Evolutionary conservation across 1,140 invertebrate genomes (phyloP), one percentile per base, ranked within the genome.

Genomic region (Zaprionus vittiger): DNA sequence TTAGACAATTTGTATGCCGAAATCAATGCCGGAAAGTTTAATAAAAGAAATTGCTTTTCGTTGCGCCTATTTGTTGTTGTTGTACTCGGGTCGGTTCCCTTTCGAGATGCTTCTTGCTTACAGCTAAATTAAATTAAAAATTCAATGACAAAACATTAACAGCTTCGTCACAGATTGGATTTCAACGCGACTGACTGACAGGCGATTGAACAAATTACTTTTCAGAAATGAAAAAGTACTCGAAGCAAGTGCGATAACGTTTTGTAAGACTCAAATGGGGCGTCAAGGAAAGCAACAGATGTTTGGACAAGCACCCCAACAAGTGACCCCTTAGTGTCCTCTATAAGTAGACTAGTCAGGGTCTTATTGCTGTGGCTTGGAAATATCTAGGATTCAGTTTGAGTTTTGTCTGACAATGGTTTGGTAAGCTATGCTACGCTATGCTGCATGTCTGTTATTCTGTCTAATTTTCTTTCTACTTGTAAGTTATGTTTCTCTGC

Each of bases 91-190:
- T 11, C 11, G 49, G 14, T 47, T 26, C 44, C 47, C 22, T 20
- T 52, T 52, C 9, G 37, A 69, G 57, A 54, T 52, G 55, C 54
- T 38, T 55, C 60, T 69, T 37, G 60, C 65, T 69, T 69, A 34
- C 52, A 71, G 66, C 60, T 61, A 73, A 66, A 77, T 77, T 77
- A 77, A 77, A 77, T 77, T 77, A 77, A 77, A 77, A 77, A 72
- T 72, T 77, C 74, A 77, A 72, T 77, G 68, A 61, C 22, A 72
- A 52, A 59, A 47, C 74, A 77, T 72, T 77, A 73, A 65, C 55
- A 66, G 62, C 74, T 34, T 34, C 55, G 41, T 61, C 37, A 61
- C 55, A 73, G 74, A 77, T 77, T 77, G 69, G 62, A 60, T 72
- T 65, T 60, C 62, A 60, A 41, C 57, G 20, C 26, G 14, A 11